Percentiles rank a stretch among this genome's conserved stretches.
These are phyloP conservation scores for Hyalella azteca DNA, from an alignment of 2,888 invertebrate genomes.

Conservation along the genomic window DNA sequence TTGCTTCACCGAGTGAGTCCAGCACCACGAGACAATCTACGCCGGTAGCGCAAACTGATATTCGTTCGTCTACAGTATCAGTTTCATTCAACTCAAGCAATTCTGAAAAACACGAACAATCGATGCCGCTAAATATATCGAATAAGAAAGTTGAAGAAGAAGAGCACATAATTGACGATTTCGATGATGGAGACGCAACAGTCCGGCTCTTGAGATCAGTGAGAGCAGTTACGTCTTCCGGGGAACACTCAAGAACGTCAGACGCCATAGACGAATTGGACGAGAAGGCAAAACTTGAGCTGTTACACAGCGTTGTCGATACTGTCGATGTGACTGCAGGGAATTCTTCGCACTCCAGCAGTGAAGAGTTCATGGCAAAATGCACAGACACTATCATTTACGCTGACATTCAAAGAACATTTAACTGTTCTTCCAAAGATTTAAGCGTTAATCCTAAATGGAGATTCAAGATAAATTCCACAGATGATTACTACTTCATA, in stretches of 20 bases:
- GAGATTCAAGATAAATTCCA: conserved; percentile 69
- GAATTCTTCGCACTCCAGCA: conserved; percentile 55
- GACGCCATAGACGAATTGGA: conserved; percentile 18
- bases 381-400: conserved; percentile 48
- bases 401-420: conserved; percentile 42
- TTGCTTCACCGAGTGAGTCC: no score
- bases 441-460: conserved; percentile 13
- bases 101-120: no score
- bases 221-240: background rate
- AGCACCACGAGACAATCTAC: no score
- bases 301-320: conserved; percentile 49
- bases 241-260: no score
- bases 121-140: no score
- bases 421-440: conserved; percentile 41
- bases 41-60: no score
- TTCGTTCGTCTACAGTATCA: no score
- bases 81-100: no score
- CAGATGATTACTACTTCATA: conserved; percentile 88
- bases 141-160: no score
- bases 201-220: background rate
- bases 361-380: conserved; percentile 54
- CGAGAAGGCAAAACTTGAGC: conserved; percentile 16
- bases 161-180: no score
- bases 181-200: background rate
- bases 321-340: conserved; percentile 56